Conservation (phyloP, 2,888 invertebrate species). For the Idaea dimidiata region DNA sequence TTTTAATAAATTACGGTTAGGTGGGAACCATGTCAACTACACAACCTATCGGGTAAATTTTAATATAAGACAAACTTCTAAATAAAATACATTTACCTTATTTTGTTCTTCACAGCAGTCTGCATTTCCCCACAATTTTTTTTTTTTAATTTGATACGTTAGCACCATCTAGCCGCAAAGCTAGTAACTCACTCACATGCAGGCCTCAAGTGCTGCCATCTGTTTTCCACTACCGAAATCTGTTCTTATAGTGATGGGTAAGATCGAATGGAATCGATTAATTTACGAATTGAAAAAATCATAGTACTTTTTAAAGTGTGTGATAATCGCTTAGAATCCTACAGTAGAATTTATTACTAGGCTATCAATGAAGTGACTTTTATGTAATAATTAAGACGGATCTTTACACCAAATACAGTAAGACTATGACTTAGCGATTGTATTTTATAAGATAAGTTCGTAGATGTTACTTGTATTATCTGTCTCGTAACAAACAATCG, state of each 20-base stretch:
- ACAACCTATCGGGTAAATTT: too few species aligned
- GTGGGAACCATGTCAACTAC: too few species aligned
- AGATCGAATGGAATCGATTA: background rate
- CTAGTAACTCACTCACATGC: too few species aligned
- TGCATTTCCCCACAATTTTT: too few species aligned
- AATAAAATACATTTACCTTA: too few species aligned
- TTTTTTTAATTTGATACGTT: too few species aligned
- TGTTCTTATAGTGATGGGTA: background rate
- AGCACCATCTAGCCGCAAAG: too few species aligned
- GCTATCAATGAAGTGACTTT: slow-evolving; percentile 43
- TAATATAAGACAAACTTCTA: too few species aligned
- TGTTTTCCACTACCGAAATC: background rate
- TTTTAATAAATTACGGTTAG: too few species aligned
- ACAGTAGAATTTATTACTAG: slow-evolving; percentile 38
- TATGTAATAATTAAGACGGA: slow-evolving; percentile 63
- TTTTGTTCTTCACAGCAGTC: too few species aligned
- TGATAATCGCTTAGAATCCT: slow-evolving; percentile 43
- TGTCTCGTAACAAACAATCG: slow-evolving; percentile 50
- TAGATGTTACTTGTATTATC: slow-evolving; percentile 67
- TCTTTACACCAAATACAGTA: slow-evolving; percentile 79
- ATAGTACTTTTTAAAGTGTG: slow-evolving; percentile 34
- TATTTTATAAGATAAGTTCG: slow-evolving; percentile 49
- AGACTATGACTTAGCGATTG: slow-evolving; percentile 66
- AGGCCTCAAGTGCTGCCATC: background rate
- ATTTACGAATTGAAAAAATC: background rate